Evolutionary conservation across 1,140 invertebrate genomes (phyloP), one percentile per base, ranked within the genome.

Genomic region (Lepidurus apus): DNA sequence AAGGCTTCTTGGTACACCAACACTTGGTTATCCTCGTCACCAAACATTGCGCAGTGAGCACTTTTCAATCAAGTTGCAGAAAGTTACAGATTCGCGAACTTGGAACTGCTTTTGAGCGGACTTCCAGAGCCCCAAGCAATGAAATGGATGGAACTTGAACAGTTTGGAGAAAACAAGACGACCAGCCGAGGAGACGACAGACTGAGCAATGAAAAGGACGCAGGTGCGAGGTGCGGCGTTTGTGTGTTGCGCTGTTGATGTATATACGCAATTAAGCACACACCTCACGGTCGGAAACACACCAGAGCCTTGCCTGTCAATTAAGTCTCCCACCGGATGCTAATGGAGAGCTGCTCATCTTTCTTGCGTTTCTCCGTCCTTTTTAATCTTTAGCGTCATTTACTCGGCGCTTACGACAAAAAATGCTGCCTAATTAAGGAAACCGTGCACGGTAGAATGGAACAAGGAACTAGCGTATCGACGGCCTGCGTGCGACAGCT

Each of bases 221-320:
- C 53, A 65, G 53, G 53, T 65, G 53, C 53, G 53, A 65, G 53
- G 53, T 65, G 53, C 53, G 53, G 53, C 53, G 53, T 65, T 13
- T 13, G 53, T 21, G 53, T 65, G 34, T 34, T 34, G 34, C 2
- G 34, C 21, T 21, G 53, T 65, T 65, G 17, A 7, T 65, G 53
- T 65, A 13, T 65, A n/a, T 13, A 65, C n/a, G 53, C 13, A 65
- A 65, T 65, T 65, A 65, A 65, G 53, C 8, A 65, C 53, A 65
- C 13, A 65, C 53, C 53, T 65, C 53, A 65, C 53, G 53, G 53
- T 65, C 21, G 53, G n/a, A 65, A 65, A 65, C 53, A 65, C 53
- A 65, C 13, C 4, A 65, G 53, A 9, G 53, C 13, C 53, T 65
- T 21, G 17, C 53, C 17, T 65, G 53, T 65, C 53, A 65, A 65